A percentile compares a stretch with the other conserved stretches of the same genome.
phyloP scores from a whole-genome alignment of 1,140 invertebrate genomes.

The Zaprionus ghesquierei region DNA sequence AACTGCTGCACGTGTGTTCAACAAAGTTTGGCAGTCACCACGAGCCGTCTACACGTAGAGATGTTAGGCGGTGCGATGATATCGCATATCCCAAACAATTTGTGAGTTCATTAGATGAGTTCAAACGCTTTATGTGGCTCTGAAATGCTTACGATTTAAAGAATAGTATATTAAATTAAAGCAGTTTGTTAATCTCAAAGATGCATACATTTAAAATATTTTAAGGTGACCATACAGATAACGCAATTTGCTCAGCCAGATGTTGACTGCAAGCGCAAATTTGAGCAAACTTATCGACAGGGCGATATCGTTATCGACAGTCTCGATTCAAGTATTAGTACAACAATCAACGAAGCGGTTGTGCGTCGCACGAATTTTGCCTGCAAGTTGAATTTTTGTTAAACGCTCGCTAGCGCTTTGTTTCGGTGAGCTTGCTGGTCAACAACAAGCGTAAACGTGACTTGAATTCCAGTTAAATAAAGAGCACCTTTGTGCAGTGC shows the following conservation, averaged over 20 bases:
- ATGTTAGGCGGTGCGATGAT: not conserved
- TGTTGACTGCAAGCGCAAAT: not conserved
- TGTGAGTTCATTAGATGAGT: not conserved
- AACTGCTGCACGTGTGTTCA: slow-evolving; percentile 57
- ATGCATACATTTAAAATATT: not conserved
- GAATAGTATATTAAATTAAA: not conserved
- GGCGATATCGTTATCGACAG: not conserved
- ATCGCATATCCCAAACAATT: not conserved
- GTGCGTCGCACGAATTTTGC: slow-evolving; percentile 15
- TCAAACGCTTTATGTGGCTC: not conserved
- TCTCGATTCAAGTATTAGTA: too few relatives aligned
- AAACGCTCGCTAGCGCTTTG: slow-evolving; percentile 20
- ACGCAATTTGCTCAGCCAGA: not conserved
- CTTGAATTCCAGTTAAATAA: slow-evolving; percentile 28
- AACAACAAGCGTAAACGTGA: slow-evolving; percentile 43
- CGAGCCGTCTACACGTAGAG: slow-evolving; percentile 9
- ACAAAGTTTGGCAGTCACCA: slow-evolving; percentile 20
- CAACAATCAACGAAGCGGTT: slow-evolving; percentile 14
- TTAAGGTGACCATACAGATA: not conserved
- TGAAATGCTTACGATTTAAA: not conserved
- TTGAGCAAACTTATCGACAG: not conserved
- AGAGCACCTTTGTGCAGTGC: slow-evolving; percentile 12
- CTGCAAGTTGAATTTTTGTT: slow-evolving; percentile 18
- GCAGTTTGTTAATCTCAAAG: not conserved
- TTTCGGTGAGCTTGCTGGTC: slow-evolving; percentile 32